Base-by-base conservation (phyloP, 2,113 vertebrate species). In the Carassius auratus region DNA sequence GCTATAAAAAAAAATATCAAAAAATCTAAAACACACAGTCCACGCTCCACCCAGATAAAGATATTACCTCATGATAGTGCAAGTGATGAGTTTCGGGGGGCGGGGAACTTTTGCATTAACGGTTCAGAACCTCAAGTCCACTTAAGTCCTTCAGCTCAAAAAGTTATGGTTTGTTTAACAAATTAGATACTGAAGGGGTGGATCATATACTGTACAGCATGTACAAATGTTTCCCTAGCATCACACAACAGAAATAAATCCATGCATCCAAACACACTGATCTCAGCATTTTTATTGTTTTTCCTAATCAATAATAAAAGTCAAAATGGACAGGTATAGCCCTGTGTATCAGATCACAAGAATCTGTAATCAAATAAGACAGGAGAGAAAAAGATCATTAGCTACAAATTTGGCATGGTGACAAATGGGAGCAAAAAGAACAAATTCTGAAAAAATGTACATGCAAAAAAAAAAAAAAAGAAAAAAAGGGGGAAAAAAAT, bases 291-390 rank as follows among this genome's bases (percentile, higher is more conserved):
- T 86, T 87, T 64, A 64, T 79, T 82, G 79, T 91, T 93, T 94
- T 92, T 91, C 91, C 90, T 93, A 92, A 92, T 92, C 90, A 92
- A 76, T 92, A 94, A 94, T 92, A 90, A 93, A 93, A 91, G 88
- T 94, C 86, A 92, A 90, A 90, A 86, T 91, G 91, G 93, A 94
- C 94, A 93, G 86, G 84, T 90, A 91, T 86, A 93, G 90, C 88
- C 89, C 91, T 88, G 89, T 88, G 81, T 93, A 87, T 87, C 74
- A 42, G n/a, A 83, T 91, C 92, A 93, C 93, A 91, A 90, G 86
- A 89, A 89, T 84, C 90, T 88, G 86, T 82, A 92, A 92, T 86
- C 93, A 94, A 89, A 93, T 89, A 92, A 90, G 68, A 89, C 77
- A 79, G 87, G 89, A 88, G 89, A 91, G 85, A 68, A 88, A 84